Conservation (phyloP, 2,888 invertebrate genomes). For the Atherix ibis region DNA sequence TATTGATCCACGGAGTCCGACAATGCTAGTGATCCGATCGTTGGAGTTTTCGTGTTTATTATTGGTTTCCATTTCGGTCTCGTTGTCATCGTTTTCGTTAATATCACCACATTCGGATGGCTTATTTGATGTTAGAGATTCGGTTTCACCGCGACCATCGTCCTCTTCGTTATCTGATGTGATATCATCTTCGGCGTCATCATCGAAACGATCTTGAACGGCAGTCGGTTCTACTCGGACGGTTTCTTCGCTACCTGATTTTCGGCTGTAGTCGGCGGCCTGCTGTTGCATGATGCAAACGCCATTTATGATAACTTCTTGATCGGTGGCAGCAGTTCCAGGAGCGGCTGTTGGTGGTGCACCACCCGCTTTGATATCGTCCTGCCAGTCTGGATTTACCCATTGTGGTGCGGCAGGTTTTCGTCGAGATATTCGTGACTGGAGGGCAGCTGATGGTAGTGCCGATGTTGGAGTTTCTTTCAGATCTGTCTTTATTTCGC, state of each 20-base stretch:
- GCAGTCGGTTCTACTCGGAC: constrained; percentile 61
- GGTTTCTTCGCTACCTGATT: constrained; percentile 19
- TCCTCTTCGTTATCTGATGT: constrained; percentile 15
- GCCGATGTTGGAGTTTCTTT: constrained; percentile 25
- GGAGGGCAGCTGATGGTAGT: constrained; percentile 26
- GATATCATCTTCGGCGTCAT: constrained; percentile 32
- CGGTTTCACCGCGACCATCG: constrained; percentile 14
- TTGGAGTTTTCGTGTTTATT: constrained; percentile 6
- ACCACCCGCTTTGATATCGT: constrained; percentile 34
- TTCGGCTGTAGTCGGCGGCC: constrained; percentile 49
- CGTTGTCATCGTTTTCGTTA: constrained; percentile 4
- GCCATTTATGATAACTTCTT: constrained; percentile 83
- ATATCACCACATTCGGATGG: constrained; percentile 6
- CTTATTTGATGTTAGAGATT: constrained; percentile 9
- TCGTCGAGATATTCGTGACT: constrained; percentile 48
- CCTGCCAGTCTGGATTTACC: constrained; percentile 91
- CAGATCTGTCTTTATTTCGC: constrained; percentile 15
- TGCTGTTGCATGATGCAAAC: constrained; percentile 82
- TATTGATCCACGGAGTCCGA: background rate
- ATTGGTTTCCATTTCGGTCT: background rate
- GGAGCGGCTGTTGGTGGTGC: constrained; percentile 29
- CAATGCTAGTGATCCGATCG: too few relatives aligned
- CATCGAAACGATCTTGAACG: constrained; percentile 43
- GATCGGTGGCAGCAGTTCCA: constrained; percentile 22
- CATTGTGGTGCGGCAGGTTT: constrained; percentile 96